Evolutionary conservation across 2,888 invertebrate species (phyloP), one percentile per base, ranked within the genome.

Genomic region (Acanthopleura granulata): DNA sequence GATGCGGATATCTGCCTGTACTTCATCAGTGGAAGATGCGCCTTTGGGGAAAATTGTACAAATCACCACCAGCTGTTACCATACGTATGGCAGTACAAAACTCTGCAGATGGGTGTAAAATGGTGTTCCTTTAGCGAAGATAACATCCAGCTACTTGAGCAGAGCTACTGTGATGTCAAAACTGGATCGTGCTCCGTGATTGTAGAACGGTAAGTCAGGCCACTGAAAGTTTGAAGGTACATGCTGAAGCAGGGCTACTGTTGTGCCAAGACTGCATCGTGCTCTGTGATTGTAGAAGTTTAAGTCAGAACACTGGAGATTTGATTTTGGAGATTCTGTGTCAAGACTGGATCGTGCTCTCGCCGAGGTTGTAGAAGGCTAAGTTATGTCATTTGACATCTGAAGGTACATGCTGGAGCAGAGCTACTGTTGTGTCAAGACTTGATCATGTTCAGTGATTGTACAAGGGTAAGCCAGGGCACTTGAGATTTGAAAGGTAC

Each of bases 351-450:
- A 12, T 15, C 62, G 15, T 62, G 62, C 25, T 62, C 62, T n/a
- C n/a, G n/a, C n/a, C n/a, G 62, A 18, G 12, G 22, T 62, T 62
- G 22, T 62, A 15, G n/a, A 62, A 62, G 62, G 62, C 16, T 62
- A 22, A 22, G n/a, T n/a, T n/a, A n/a, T n/a, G n/a, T n/a, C n/a
- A n/a, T n/a, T n/a, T n/a, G n/a, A n/a, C n/a, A 40, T 40, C 40
- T 40, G 40, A 3, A 40, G 40, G 9, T 40, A 40, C 40, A 40
- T 40, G 40, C 40, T 40, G 40, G 40, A 40, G 40, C 40, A 40
- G 9, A 40, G 40, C 40, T 40, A 40, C 40, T 40, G 40, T 40
- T 3, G 9, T 40, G 40, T 40, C 40, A 40, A 40, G 40, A 40
- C 4, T 40, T 3, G 40, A 40, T 40, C 40, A 9, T 40, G 40